Evolutionary conservation across 2,797 vertebrate genomes (phyloP).

Genomic region (Cryptoblepharus egeriae): DNA sequence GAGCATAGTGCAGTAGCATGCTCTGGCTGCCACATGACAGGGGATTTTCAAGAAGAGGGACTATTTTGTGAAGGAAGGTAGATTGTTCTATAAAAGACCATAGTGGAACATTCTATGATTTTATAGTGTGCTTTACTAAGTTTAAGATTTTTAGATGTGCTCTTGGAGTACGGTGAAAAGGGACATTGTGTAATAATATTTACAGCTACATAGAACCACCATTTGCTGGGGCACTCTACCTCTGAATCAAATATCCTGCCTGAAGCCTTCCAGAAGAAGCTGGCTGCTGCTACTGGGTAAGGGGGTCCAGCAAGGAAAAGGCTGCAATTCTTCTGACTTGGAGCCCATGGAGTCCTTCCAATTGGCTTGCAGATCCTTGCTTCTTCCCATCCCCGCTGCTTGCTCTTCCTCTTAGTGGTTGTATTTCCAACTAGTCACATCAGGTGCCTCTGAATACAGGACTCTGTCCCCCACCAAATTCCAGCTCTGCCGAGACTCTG

Average conservation of each 20-base stretch:
- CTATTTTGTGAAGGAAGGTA: background rate
- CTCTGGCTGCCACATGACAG: background rate
- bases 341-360: background rate
- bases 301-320: background rate
- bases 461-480: too few relatives aligned
- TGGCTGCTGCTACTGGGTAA: background rate
- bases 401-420: background rate
- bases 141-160: too few relatives aligned
- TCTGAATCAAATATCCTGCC: background rate
- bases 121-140: too few relatives aligned
- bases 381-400: background rate
- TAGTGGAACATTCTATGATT: background rate
- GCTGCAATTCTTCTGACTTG: background rate
- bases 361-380: too few relatives aligned
- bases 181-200: background rate
- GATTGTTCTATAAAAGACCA: background rate
- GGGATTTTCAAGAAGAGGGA: background rate
- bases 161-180: background rate
- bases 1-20: background rate
- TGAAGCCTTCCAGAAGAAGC: background rate
- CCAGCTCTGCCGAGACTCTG: too few relatives aligned
- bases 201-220: background rate
- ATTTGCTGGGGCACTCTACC: too few relatives aligned
- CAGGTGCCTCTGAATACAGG: background rate
- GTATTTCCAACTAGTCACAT: background rate